These are phyloP conservation scores for Dasyornis broadbenti DNA, from an alignment of 2,113 vertebrate species.

Conservation along the genomic window DNA sequence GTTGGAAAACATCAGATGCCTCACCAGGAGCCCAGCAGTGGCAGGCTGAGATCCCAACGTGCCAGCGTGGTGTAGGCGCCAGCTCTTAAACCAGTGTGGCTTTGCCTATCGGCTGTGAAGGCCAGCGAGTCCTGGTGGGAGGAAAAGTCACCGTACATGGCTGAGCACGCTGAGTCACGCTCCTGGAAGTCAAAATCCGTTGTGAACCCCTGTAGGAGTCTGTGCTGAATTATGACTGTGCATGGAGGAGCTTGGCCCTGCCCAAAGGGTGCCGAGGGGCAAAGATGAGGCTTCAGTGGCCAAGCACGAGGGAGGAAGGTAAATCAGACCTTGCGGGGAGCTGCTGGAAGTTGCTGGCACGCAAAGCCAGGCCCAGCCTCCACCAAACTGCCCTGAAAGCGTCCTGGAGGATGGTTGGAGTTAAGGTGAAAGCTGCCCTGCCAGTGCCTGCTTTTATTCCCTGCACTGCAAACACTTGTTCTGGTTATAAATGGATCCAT, in stretches of 20 bases:
- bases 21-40: neutral
- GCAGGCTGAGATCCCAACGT: neutral
- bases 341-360: neutral
- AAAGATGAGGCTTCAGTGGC: neutral
- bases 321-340: neutral
- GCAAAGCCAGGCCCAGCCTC: neutral
- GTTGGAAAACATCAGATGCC: neutral
- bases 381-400: neutral
- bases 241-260: neutral
- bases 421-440: neutral
- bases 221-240: rapidly evolving
- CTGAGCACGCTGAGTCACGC: rapidly evolving
- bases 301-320: neutral
- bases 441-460: neutral
- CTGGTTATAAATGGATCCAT: slow-evolving; percentile 22
- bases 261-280: neutral
- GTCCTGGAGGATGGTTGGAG: neutral
- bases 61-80: neutral
- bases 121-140: neutral
- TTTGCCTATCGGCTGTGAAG: neutral
- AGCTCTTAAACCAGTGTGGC: rapidly evolving
- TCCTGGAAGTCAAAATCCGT: neutral
- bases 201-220: rapidly evolving
- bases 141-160: neutral
- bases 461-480: slow-evolving; percentile 6